Evolutionary conservation across 2,113 vertebrate species (phyloP).

Genomic region (Cyprinus carpio): DNA sequence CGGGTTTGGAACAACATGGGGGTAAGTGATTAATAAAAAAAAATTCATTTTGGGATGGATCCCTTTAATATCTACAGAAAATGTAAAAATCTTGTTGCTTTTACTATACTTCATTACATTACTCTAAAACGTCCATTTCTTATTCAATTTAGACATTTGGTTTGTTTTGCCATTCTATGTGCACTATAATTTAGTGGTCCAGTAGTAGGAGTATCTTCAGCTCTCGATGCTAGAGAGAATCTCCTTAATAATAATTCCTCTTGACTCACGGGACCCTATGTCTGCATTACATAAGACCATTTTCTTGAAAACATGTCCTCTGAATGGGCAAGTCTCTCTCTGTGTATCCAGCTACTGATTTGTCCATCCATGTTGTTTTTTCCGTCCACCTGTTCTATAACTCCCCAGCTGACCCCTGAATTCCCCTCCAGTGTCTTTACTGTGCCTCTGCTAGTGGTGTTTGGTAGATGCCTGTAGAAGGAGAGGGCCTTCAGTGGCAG

Average conservation of each 20-base stretch:
- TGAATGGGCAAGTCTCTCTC: neutral
- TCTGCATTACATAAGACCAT: conserved; percentile 23
- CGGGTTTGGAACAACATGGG: too few relatives aligned
- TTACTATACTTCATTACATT: neutral
- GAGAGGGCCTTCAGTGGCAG: conserved; percentile 66
- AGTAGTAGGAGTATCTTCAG: neutral
- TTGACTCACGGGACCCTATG: neutral
- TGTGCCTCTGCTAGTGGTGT: conserved; percentile 25
- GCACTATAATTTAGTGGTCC: conserved; percentile 16
- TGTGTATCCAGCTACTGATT: neutral
- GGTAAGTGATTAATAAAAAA: too few relatives aligned
- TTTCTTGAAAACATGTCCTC: conserved; percentile 16
- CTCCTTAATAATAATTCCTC: conserved; percentile 26
- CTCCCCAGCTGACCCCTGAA: conserved; percentile 4
- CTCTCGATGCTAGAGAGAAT: neutral
- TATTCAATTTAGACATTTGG: neutral
- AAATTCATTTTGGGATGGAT: too few relatives aligned
- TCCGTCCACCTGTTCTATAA: conserved; percentile 11
- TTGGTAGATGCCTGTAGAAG: conserved; percentile 62
- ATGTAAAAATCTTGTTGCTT: neutral
- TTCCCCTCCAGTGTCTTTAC: conserved; percentile 28
- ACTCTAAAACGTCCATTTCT: neutral
- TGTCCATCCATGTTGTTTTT: neutral
- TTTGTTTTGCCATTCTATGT: neutral
- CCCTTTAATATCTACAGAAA: too few relatives aligned